Evolutionary conservation across 2,797 vertebrate species (phyloP), one percentile per base, ranked within the genome.

Genomic region (Sebastes nivosus): DNA sequence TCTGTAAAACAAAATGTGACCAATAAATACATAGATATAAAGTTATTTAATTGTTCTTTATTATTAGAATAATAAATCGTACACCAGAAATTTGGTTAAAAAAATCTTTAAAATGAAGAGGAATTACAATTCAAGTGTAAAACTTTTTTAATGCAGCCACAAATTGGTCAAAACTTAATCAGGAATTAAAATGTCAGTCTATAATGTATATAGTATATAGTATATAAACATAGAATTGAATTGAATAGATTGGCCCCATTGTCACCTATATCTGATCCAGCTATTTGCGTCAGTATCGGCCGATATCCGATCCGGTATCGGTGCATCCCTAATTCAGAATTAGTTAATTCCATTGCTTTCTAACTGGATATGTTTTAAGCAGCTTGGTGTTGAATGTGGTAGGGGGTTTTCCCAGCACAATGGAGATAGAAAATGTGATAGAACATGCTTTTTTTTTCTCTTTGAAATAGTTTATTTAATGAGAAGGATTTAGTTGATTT

Each of bases 181-280:
- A 18, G 42, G 46, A 52, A n/a, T 52, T 52, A 20, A 50, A 50
- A 20, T 4, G 0, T 0, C 46, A 50, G 46, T 46, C 6, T 46
- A 16, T 18, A 46, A 46, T 18, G 42, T 50, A 50, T 20, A 20
- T 50, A 20, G 42, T 50, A 52, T 20, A 50, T 50, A 20, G 18
- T 50, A 20, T 50, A 0, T 52, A 52, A 52, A 9, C 46, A n/a
- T 20, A 20, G 7, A 50, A 50, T 52, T 52, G 18, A 0, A n/a
- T 52, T 52, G 46, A 52, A 52, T 52, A n/a, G 18, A 52, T 20
- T 8, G 8, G 8, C 0, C 46, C 46, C 0, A 20, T 50, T 50
- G 46, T 52, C 0, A 52, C 46, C 18, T 0, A 52, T n/a, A n/a
- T 0, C 46, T 4, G 46, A n/a, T n/a, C 46, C 18, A 46, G 42